Evolutionary conservation across 2,113 vertebrate species (phyloP).

Genomic region (Proteles cristata): DNA sequence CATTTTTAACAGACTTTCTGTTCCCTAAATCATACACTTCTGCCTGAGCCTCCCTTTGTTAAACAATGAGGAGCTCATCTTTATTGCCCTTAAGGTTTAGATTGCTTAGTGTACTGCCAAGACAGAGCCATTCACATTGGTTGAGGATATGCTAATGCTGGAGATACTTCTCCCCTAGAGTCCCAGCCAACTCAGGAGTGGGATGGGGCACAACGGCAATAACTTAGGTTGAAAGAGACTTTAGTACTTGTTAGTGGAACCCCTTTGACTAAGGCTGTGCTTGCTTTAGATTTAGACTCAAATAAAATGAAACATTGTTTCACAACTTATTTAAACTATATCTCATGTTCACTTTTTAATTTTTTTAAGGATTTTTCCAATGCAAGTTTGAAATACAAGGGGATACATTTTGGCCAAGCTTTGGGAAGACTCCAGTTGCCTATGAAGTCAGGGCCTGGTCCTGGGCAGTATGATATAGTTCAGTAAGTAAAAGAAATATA

Average conservation of each 20-base stretch:
- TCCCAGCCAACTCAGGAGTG: neutral
- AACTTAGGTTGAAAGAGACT: neutral
- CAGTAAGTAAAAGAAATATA: slow-evolving; percentile 73
- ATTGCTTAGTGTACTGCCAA: neutral
- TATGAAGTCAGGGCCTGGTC: slow-evolving; percentile 82
- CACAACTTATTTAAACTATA: neutral
- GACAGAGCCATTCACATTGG: neutral
- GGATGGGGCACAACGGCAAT: too few relatives aligned
- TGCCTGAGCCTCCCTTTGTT: neutral
- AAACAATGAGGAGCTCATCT: neutral
- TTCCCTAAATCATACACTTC: neutral
- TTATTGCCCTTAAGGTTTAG: slow-evolving; percentile 5
- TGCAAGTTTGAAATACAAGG: slow-evolving; percentile 87
- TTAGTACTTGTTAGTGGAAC: neutral
- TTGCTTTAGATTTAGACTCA: slow-evolving; percentile 3
- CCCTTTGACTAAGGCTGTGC: neutral
- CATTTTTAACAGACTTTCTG: neutral
- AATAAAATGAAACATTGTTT: slow-evolving; percentile 9
- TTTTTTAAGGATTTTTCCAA: slow-evolving; percentile 76
- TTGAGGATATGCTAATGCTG: neutral
- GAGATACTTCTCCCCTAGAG: neutral
- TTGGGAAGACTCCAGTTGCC: slow-evolving; percentile 79
- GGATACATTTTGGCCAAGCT: slow-evolving; percentile 86
- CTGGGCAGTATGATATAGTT: slow-evolving; percentile 84
- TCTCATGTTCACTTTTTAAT: neutral